These are phyloP conservation scores for Brachionus sp. DNA, from an alignment of 1,140 invertebrate species.

Conservation along the genomic window DNA sequence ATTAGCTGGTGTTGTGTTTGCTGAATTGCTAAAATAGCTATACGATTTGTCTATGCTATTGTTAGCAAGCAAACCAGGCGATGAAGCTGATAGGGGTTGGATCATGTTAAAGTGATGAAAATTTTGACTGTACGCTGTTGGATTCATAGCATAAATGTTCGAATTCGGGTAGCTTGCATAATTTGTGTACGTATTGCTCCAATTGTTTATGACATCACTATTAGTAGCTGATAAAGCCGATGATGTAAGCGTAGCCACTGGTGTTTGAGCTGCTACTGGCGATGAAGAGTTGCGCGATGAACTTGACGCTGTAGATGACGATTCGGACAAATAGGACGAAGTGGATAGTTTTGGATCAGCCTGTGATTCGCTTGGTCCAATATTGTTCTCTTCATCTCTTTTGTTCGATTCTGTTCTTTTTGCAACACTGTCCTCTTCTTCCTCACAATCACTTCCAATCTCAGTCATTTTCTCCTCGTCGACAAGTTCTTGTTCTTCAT, in stretches of 20 bases:
- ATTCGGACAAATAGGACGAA: constrained; percentile 12
- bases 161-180: not conserved
- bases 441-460: not conserved
- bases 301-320: not conserved
- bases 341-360: not conserved
- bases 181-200: constrained; percentile 15
- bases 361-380: not conserved
- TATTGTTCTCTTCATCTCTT: not conserved
- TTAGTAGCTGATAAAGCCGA: not conserved
- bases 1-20: not conserved
- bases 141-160: constrained; percentile 11
- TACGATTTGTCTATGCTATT: constrained; percentile 13
- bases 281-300: constrained; percentile 2
- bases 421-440: not conserved
- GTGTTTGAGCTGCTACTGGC: not conserved
- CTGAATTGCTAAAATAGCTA: not conserved
- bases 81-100: constrained; percentile 30
- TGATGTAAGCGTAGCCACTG: not conserved
- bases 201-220: constrained; percentile 22
- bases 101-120: constrained; percentile 15
- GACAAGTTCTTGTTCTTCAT: not conserved
- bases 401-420: not conserved
- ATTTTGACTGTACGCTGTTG: constrained; percentile 30
- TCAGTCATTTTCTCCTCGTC: not conserved
- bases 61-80: not conserved